These are phyloP conservation scores for Argentina silus DNA, from an alignment of 2,797 vertebrate genomes.

Conservation along the genomic window DNA sequence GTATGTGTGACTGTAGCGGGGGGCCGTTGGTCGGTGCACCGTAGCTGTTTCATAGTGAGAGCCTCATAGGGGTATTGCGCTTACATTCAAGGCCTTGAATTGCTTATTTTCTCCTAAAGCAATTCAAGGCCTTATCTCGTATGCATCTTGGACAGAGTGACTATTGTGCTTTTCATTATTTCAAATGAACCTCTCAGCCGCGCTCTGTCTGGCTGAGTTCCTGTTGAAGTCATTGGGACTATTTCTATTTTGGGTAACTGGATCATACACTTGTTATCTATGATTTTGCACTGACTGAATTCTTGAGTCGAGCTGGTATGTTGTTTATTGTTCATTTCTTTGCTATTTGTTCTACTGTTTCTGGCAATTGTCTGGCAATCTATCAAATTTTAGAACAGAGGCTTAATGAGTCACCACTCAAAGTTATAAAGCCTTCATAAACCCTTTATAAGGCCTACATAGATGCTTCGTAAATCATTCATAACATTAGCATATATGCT, in stretches of 20 bases:
- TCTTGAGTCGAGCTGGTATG: constrained; percentile 31
- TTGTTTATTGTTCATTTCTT: constrained; percentile 44
- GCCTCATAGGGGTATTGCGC: too few species aligned
- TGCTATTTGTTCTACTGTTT: constrained; percentile 41
- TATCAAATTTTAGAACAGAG: constrained; percentile 13
- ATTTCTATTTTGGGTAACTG: constrained; percentile 31
- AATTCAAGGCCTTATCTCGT: not conserved
- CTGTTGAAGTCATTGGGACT: constrained; percentile 31
- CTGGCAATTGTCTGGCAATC: constrained; percentile 41
- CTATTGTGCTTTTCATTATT: constrained; percentile 24
- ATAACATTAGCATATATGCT: too few species aligned
- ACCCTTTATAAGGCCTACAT: too few species aligned
- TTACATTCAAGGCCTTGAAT: constrained; percentile 4
- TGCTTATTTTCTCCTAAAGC: not conserved
- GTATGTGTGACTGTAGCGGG: not conserved
- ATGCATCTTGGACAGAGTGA: constrained; percentile 28
- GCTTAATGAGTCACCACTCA: not conserved
- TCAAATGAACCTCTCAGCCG: constrained; percentile 14
- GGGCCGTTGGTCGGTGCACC: not conserved
- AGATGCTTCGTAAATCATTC: too few species aligned
- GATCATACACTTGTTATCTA: constrained; percentile 44
- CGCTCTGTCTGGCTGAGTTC: constrained; percentile 26
- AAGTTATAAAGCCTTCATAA: too few species aligned
- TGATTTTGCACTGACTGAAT: constrained; percentile 40
- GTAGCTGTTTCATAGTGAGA: not conserved